Conservation (phyloP, 2,113 vertebrate species). For the Numenius arquata region DNA sequence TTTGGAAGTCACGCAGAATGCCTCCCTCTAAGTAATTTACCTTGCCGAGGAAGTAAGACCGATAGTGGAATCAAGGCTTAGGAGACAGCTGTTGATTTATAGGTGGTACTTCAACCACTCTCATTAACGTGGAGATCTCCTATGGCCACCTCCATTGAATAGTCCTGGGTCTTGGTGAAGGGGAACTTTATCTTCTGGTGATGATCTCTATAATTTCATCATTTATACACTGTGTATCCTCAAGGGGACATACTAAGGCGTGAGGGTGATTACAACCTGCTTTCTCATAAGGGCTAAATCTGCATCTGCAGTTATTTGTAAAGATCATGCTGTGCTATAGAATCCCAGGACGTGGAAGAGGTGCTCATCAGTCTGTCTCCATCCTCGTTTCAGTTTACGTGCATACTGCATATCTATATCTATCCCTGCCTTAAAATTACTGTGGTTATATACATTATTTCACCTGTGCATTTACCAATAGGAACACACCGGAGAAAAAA, state of each 20-base stretch:
- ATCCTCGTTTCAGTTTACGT: neutral
- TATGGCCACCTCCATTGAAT: neutral
- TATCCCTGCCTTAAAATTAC: neutral
- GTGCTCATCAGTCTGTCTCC: neutral
- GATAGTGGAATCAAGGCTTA: neutral
- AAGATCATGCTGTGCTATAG: neutral
- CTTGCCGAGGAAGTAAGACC: neutral
- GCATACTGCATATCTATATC: too few species aligned
- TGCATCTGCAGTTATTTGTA: neutral
- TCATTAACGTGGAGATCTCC: neutral
- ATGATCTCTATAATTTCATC: neutral
- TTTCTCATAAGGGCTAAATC: neutral
- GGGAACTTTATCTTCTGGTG: neutral
- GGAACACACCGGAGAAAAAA: neutral
- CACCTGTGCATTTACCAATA: neutral
- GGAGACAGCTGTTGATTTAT: neutral
- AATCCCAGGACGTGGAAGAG: neutral
- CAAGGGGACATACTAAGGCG: neutral
- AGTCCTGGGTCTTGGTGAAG: too few species aligned
- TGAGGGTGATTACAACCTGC: neutral
- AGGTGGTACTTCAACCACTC: neutral
- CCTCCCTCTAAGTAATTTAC: neutral
- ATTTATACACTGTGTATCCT: neutral
- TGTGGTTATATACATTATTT: neutral
- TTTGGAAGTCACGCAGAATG: neutral